phyloP scores from a whole-genome alignment of 2,113 vertebrate species.

The Lonchura striata region DNA sequence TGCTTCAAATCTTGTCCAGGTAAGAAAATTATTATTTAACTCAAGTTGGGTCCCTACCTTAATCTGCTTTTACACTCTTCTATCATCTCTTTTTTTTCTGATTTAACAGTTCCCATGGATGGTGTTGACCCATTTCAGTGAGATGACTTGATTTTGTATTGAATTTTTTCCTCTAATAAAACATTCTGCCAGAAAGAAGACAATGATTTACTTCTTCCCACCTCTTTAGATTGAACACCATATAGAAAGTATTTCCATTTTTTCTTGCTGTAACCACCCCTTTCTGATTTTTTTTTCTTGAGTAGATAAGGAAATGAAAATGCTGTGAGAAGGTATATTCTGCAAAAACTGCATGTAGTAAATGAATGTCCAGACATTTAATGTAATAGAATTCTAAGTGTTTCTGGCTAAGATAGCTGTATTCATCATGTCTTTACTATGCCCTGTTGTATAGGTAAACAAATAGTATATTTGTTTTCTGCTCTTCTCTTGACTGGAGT shows the following conservation, averaged over 20 bases:
- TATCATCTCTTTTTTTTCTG: neutral
- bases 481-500: neutral
- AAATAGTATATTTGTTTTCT: slow-evolving; percentile 30
- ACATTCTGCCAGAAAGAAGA: neutral
- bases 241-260: neutral
- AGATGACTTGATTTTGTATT: neutral
- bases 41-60: neutral
- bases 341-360: neutral
- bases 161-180: neutral
- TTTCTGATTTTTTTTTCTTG: neutral
- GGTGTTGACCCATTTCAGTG: neutral
- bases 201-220: neutral
- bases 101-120: neutral
- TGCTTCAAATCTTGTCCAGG: neutral
- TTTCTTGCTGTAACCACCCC: neutral
- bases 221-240: neutral
- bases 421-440: slow-evolving; percentile 6
- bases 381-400: neutral
- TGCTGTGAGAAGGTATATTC: neutral
- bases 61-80: neutral
- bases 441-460: neutral
- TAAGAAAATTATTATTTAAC: neutral
- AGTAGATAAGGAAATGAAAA: neutral
- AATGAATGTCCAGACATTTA: neutral
- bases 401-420: neutral